Evolutionary conservation across 2,888 invertebrate genomes (phyloP), one percentile per base, ranked within the genome.

Genomic region (Megaustenia siamemsis): DNA sequence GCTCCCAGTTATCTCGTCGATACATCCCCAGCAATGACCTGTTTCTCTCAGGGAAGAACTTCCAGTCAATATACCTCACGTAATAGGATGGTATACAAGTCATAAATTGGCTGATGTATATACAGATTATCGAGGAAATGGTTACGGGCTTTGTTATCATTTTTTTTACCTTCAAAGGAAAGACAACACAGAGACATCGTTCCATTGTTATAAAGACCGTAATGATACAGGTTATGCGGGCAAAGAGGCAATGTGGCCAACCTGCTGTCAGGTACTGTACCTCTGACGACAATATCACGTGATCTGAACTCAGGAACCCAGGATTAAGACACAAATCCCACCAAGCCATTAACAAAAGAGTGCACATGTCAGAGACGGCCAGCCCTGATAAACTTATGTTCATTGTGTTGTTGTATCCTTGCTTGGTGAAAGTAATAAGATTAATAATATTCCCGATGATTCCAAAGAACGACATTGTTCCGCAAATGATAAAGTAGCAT

Each of bases 281-380:
- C 94, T 98, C 98, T 94, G 97, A 97, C 84, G 97, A 97, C 60
- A 95, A 98, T 95, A 98, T 98, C 10, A 96, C 97, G 93, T 96
- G 28, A 15, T 73, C 73, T 1, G 73, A 40, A 1, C 6, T 32
- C 40, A 53, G 10, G 38, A 82, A 40, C 12, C 28, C 18, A 6
- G 82, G 82, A 43, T 82, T 82, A n/a, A 73, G 49, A 28, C 45
- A 40, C 28, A 82, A 60, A 43, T 40, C 40, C 53, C 35, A 73
- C 71, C 71, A 73, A 8, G 56, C 21, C 32, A 82, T 12, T 10
- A 40, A 28, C 1, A 82, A 24, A n/a, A 82, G 60, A 28, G 56
- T 56, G 32, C 56, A 71, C 40, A 71, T 38, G 28, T 82, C 82
- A 24, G 82, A 71, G 8, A 82, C 32, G 10, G 82, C 56, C 10